Conservation (phyloP, 2,113 vertebrate species). For the Pantherophis guttatus region DNA sequence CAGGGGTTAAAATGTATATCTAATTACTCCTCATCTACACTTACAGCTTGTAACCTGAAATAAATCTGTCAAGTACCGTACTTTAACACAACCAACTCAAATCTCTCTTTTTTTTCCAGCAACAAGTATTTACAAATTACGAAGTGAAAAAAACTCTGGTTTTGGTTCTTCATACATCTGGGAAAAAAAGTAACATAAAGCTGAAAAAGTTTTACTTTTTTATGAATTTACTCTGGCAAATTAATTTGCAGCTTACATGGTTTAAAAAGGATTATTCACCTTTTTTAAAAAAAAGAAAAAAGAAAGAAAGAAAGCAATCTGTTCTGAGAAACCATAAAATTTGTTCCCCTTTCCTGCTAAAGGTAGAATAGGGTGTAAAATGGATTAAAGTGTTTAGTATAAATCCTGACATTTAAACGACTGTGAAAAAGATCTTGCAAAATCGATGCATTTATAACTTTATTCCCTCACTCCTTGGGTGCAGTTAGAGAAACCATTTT, state of each 20-base stretch:
- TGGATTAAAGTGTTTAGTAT: slow-evolving; percentile 26
- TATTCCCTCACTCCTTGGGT: slow-evolving; percentile 2
- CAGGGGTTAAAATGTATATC: neutral
- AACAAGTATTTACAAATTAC: neutral
- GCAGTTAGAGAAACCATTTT: slow-evolving; percentile 16
- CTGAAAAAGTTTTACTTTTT: slow-evolving; percentile 9
- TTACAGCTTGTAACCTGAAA: neutral
- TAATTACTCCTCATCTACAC: neutral
- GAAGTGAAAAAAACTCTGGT: neutral
- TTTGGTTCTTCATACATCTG: neutral
- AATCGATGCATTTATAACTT: slow-evolving; percentile 14
- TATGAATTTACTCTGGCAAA: slow-evolving; percentile 25
- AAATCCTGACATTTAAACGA: slow-evolving; percentile 53
- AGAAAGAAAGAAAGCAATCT: slow-evolving; percentile 21
- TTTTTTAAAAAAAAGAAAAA: neutral
- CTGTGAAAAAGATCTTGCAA: slow-evolving; percentile 31
- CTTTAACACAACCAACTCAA: neutral
- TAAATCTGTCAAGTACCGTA: neutral
- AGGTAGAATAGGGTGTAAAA: slow-evolving; percentile 21
- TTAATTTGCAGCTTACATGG: slow-evolving; percentile 19
- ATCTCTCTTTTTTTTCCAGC: neutral
- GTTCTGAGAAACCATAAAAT: slow-evolving; percentile 34
- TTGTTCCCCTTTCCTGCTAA: slow-evolving; percentile 32
- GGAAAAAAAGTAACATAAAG: neutral
- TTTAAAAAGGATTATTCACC: slow-evolving; percentile 30